Percentiles rank a stretch among this genome's conserved stretches.
These are phyloP conservation scores for Eupeodes luniger DNA, from an alignment of 2,888 invertebrate species.

Conservation along the genomic window DNA sequence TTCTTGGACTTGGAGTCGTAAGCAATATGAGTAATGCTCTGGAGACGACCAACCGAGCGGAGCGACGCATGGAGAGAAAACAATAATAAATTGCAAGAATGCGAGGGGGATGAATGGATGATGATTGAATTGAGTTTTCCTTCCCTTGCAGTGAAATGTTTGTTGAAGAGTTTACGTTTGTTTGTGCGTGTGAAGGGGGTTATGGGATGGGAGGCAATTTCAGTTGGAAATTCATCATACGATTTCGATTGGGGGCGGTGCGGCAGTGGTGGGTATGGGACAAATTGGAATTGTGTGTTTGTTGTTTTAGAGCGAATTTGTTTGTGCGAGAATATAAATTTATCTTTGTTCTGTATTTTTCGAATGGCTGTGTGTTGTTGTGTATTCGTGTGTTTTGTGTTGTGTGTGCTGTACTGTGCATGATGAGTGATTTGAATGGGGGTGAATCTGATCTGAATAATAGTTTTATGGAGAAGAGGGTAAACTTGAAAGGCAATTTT, in stretches of 20 bases:
- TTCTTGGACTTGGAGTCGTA: conserved; percentile 10
- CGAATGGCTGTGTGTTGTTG: not conserved
- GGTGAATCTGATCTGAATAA: not conserved
- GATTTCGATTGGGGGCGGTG: not conserved
- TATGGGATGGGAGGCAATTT: too few species aligned
- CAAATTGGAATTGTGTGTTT: not conserved
- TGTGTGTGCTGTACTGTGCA: not conserved
- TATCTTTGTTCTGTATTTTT: not conserved
- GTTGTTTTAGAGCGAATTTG: conserved; percentile 20
- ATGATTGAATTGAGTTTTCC: not conserved
- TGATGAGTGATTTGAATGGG: not conserved
- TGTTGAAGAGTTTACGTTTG: conserved; percentile 55
- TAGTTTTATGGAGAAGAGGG: not conserved
- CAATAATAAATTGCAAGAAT: not conserved
- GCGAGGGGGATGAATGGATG: conserved; percentile 35
- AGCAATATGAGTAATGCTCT: conserved; percentile 9
- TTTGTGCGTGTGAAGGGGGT: conserved; percentile 31
- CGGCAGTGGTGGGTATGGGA: too few species aligned
- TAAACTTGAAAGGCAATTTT: not conserved
- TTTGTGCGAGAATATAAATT: conserved; percentile 21
- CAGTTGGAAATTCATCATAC: not conserved
- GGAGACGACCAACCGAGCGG: not conserved
- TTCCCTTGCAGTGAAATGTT: conserved; percentile 36
- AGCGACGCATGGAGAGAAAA: not conserved
- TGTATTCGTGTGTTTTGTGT: not conserved